A percentile compares a stretch with the other conserved stretches of the same genome.
phyloP scores from a whole-genome alignment of 2,113 vertebrate genomes.

The Tragelaphus strepsiceros region DNA sequence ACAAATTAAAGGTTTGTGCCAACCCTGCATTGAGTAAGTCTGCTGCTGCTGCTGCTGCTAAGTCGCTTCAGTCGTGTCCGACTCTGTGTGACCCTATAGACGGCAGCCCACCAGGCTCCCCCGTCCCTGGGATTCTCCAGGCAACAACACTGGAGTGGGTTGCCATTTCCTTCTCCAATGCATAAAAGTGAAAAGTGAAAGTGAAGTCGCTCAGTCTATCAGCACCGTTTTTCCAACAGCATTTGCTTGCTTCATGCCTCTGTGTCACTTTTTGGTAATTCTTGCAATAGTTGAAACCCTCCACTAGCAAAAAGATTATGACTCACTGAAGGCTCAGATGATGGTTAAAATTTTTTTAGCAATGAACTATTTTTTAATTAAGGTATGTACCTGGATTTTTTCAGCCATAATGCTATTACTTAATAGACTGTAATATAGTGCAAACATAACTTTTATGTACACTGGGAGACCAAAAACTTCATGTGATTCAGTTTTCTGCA shows the following conservation, averaged over 20 bases:
- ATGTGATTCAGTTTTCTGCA: not conserved
- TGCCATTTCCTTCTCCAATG: no score
- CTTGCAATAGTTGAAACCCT: not conserved
- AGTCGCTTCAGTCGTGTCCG: no score
- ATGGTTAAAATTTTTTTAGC: not conserved
- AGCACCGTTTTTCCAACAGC: not conserved
- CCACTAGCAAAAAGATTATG: not conserved
- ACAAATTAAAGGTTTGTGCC: not conserved
- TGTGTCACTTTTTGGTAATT: not conserved
- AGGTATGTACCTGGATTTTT: not conserved
- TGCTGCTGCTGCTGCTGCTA: no score
- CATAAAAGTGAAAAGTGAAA: no score
- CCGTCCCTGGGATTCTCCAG: no score
- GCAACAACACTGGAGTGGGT: no score
- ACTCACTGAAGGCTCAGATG: not conserved
- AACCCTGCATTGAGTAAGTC: not conserved
- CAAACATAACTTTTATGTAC: not conserved
- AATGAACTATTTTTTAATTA: not conserved
- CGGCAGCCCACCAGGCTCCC: no score
- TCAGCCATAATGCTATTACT: not conserved
- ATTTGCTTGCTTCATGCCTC: not conserved
- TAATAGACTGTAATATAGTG: not conserved
- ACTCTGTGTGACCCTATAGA: no score
- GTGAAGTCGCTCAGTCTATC: not conserved
- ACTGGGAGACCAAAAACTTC: not conserved